phyloP scores from a whole-genome alignment of 2,888 invertebrate genomes.

The Anthoptus insignis region DNA sequence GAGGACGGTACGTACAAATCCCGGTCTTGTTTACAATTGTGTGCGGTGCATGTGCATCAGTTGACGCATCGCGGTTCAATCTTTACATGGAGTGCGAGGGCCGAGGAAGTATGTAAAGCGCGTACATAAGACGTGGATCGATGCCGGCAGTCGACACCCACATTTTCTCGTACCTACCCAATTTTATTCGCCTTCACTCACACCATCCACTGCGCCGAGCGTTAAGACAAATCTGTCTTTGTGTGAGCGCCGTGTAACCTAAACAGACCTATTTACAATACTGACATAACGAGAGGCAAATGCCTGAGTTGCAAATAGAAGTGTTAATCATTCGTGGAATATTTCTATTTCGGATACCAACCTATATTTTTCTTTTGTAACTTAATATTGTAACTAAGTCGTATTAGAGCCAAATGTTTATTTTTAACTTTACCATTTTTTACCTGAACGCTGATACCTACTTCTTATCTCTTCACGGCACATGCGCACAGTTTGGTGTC shows the following conservation, averaged over 20 bases:
- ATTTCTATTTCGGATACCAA: conserved; percentile 9
- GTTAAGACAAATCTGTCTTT: conserved; percentile 28
- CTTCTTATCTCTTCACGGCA: conserved; percentile 57
- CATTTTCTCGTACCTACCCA: conserved; percentile 50
- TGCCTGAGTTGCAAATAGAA: conserved; percentile 27
- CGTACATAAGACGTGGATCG: conserved; percentile 81
- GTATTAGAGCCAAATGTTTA: too few species aligned
- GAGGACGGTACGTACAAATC: conserved; percentile 51
- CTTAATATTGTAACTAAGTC: conserved; percentile 14
- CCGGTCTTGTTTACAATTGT: conserved; percentile 56
- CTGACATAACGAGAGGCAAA: conserved; percentile 38
- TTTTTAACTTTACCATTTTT: not conserved
- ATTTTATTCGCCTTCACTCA: conserved; percentile 49
- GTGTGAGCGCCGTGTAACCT: conserved; percentile 28
- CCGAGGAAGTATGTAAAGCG: conserved; percentile 75
- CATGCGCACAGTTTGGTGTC: conserved; percentile 75
- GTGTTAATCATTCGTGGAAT: conserved; percentile 29
- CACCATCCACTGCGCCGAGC: conserved; percentile 31
- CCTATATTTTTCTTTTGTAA: too few species aligned
- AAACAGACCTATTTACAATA: conserved; percentile 35
- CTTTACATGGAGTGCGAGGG: conserved; percentile 80
- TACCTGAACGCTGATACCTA: not conserved
- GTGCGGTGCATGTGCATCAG: conserved; percentile 78
- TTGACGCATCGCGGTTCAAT: conserved; percentile 85
- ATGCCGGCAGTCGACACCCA: conserved; percentile 74